phyloP scores from a whole-genome alignment of 2,888 invertebrate genomes.

The Poecilobothrus nobilitatus region DNA sequence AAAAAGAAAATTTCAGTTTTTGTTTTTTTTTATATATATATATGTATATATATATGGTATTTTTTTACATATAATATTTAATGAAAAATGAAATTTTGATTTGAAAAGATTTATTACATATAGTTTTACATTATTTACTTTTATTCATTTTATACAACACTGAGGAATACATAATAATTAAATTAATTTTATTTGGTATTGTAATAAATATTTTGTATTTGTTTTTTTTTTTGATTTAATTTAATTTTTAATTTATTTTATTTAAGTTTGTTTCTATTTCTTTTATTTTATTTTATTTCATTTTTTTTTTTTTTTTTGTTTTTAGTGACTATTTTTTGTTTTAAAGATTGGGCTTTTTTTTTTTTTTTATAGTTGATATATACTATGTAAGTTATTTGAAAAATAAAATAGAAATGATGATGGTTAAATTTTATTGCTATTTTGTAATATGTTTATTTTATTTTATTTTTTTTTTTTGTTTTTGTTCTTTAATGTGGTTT shows the following conservation, averaged over 20 bases:
- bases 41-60: neutral
- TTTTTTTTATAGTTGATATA: neutral
- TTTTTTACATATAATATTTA: too few species aligned
- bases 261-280: neutral
- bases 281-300: neutral
- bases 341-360: neutral
- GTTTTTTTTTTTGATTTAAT: too few species aligned
- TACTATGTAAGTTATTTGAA: neutral
- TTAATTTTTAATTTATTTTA: neutral
- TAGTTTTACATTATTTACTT: neutral
- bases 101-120: neutral
- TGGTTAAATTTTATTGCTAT: neutral
- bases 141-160: neutral
- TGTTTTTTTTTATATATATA: neutral
- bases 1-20: too few species aligned
- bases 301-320: neutral
- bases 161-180: neutral
- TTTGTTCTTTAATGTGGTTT: too few species aligned
- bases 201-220: too few species aligned
- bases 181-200: too few species aligned
- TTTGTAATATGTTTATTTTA: too few species aligned
- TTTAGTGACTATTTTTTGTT: too few species aligned
- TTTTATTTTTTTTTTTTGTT: too few species aligned
- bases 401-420: neutral
- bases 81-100: too few species aligned